Conservation (phyloP, 2,888 invertebrate genomes). For the Clitarchus hookeri region DNA sequence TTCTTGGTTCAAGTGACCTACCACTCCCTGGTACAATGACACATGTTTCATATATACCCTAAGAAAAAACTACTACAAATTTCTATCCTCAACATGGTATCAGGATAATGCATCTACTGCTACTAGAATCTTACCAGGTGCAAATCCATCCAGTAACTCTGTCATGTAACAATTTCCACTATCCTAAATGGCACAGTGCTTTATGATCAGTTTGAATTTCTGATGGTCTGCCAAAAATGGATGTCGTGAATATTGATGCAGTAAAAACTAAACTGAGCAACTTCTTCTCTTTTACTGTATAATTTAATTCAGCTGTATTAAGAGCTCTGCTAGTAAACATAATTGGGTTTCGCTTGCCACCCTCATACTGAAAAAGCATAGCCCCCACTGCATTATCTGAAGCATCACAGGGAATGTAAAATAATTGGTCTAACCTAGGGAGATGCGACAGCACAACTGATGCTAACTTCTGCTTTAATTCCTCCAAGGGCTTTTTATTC, state of each 20-base stretch:
- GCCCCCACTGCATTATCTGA: no score
- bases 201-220: constrained; percentile 24
- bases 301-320: no score
- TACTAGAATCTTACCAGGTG: not conserved
- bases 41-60: not conserved
- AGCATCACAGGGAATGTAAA: no score
- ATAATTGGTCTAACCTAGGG: no score
- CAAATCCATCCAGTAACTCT: no score
- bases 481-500: no score
- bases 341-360: no score
- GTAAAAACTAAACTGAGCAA: no score
- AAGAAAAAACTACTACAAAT: not conserved
- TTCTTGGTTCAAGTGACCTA: not conserved
- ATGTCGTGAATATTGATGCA: not conserved
- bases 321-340: no score
- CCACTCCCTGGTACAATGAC: not conserved
- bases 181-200: not conserved
- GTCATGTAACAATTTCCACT: not conserved
- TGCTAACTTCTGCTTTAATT: constrained; percentile 26
- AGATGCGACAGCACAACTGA: constrained; percentile 51
- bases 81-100: not conserved
- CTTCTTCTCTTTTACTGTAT: no score
- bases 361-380: constrained; percentile 30
- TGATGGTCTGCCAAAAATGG: not conserved
- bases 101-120: not conserved